phyloP scores from a whole-genome alignment of 2,888 invertebrate species.

The Lasioglossum morio region DNA sequence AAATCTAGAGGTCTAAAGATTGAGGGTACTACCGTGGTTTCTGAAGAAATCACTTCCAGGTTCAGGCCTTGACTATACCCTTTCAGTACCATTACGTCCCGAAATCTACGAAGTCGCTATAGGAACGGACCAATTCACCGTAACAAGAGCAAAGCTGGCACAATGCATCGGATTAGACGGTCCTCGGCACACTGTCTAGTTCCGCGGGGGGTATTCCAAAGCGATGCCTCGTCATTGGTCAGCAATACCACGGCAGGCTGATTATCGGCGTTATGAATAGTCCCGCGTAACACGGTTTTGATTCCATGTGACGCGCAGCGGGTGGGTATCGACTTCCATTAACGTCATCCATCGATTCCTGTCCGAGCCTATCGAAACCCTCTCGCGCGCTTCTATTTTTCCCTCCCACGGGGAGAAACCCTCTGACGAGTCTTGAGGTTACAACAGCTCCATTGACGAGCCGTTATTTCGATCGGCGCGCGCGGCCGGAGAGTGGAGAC shows the following conservation, averaged over 20 bases:
- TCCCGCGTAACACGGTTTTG: slow-evolving; percentile 74
- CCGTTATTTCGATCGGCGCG: slow-evolving; percentile 63
- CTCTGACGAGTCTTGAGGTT: slow-evolving; percentile 48
- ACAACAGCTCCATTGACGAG: slow-evolving; percentile 72
- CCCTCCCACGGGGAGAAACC: slow-evolving; percentile 15
- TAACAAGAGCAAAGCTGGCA: slow-evolving; percentile 18
- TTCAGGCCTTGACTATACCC: neutral
- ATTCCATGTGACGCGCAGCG: slow-evolving; percentile 67
- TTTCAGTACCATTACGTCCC: neutral
- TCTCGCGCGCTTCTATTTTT: slow-evolving; percentile 15
- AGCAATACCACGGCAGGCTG: slow-evolving; percentile 62
- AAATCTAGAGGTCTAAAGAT: neutral
- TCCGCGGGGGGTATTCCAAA: slow-evolving; percentile 46
- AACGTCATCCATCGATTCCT: slow-evolving; percentile 35
- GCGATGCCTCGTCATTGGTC: slow-evolving; percentile 69
- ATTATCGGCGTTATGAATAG: slow-evolving; percentile 74
- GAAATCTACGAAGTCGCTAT: neutral
- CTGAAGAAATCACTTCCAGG: too few relatives aligned
- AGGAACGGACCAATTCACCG: neutral
- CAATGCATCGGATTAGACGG: slow-evolving; percentile 29
- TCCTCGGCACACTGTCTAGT: slow-evolving; percentile 38
- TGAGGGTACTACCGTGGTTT: too few relatives aligned
- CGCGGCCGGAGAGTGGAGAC: slow-evolving; percentile 34
- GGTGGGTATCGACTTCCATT: slow-evolving; percentile 72
- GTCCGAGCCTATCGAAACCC: slow-evolving; percentile 23